Conservation (phyloP, 2,888 invertebrate species). For the Apodemia hepburni region DNA sequence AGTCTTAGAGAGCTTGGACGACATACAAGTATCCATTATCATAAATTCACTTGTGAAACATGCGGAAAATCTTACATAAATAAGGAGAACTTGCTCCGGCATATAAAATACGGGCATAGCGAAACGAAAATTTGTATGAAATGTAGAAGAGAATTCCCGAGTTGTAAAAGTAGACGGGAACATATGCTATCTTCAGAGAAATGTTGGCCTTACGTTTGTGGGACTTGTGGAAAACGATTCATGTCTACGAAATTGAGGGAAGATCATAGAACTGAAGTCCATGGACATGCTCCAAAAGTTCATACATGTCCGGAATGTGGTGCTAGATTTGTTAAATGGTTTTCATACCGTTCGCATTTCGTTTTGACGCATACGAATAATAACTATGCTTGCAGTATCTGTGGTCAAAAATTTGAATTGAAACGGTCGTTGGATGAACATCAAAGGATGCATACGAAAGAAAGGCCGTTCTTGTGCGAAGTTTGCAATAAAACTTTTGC, state of each 20-base stretch:
- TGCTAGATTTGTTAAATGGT: constrained; percentile 39
- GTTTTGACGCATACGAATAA: constrained; percentile 48
- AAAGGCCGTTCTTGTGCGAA: constrained; percentile 64
- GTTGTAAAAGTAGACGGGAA: constrained; percentile 43
- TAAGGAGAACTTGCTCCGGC: constrained; percentile 40
- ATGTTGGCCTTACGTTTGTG: constrained; percentile 50
- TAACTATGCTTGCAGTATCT: constrained; percentile 45
- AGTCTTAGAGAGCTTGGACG: constrained; percentile 49
- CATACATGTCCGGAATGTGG: constrained; percentile 39
- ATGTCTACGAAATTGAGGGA: constrained; percentile 40
- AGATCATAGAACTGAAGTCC: constrained; percentile 43
- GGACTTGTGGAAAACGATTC: constrained; percentile 49
- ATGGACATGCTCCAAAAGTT: constrained; percentile 36
- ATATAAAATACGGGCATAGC: constrained; percentile 37
- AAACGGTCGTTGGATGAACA: constrained; percentile 66
- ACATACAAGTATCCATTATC: constrained; percentile 51
- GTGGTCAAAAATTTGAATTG: constrained; percentile 58
- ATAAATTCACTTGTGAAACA: constrained; percentile 50
- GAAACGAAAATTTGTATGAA: constrained; percentile 37
- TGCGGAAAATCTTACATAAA: constrained; percentile 55
- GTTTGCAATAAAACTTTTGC: constrained; percentile 63
- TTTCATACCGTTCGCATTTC: constrained; percentile 47
- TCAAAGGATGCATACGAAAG: constrained; percentile 64
- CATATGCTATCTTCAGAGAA: constrained; percentile 42
- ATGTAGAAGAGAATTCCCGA: constrained; percentile 44